A percentile compares a stretch with the other conserved stretches of the same genome.
Conservation (phyloP, 2,888 invertebrate genomes). For the Papilio elwesi region DNA sequence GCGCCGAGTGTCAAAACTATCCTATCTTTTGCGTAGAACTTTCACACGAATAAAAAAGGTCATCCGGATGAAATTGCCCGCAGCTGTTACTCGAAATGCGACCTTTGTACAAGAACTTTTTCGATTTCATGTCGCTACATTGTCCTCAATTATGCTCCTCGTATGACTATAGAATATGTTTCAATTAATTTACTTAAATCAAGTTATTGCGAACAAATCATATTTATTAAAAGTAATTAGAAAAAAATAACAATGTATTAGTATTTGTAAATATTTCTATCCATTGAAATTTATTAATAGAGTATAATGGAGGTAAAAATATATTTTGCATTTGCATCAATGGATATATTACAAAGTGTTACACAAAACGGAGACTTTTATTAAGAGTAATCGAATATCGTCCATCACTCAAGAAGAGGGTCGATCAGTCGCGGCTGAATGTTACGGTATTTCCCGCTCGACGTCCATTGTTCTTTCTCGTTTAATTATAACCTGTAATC, state of each 20-base stretch:
- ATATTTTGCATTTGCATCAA: background rate
- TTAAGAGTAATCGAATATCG: slow-evolving; percentile 12
- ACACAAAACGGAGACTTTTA: slow-evolving; percentile 12
- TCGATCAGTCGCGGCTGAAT: background rate
- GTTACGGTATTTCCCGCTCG: slow-evolving; percentile 1
- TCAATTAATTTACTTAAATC: no score
- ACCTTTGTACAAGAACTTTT: slow-evolving; percentile 15
- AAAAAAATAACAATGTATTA: no score
- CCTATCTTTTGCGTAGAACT: slow-evolving; percentile 5
- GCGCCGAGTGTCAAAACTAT: slow-evolving; percentile 15
- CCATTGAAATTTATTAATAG: background rate
- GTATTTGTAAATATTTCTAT: background rate
- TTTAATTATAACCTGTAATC: background rate
- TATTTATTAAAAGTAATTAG: no score
- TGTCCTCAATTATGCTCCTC: background rate
- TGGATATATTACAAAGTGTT: slow-evolving; percentile 4
- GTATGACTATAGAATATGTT: no score
- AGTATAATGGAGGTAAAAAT: background rate
- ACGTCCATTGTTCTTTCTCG: slow-evolving; percentile 20
- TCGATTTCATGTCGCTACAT: background rate
- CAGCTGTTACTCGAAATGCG: slow-evolving; percentile 22
- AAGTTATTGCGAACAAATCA: no score
- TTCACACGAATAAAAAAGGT: slow-evolving; percentile 21
- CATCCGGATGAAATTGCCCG: slow-evolving; percentile 23
- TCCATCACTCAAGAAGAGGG: slow-evolving; percentile 11